phyloP scores from a whole-genome alignment of 2,797 vertebrate species.

The Chrysocyon brachyurus region DNA sequence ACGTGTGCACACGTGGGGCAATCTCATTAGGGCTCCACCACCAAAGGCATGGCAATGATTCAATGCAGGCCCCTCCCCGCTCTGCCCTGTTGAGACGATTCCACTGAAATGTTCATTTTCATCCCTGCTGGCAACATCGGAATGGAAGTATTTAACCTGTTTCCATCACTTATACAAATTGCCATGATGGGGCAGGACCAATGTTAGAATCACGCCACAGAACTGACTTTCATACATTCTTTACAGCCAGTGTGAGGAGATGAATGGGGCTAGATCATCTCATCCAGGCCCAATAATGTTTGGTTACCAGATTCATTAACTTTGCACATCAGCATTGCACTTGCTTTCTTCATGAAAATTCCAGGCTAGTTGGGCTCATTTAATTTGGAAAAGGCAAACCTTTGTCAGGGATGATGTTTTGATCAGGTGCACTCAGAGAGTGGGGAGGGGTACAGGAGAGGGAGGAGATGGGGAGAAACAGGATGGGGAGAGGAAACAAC shows the following conservation, averaged over 20 bases:
- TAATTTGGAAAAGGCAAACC: constrained; percentile 86
- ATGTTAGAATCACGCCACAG: constrained; percentile 86
- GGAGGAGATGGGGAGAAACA: constrained; percentile 79
- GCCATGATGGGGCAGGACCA: constrained; percentile 87
- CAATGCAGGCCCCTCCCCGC: constrained; percentile 84
- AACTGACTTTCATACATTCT: constrained; percentile 85
- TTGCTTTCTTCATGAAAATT: constrained; percentile 81
- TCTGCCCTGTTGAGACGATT: constrained; percentile 85
- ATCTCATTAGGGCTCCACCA: constrained; percentile 85
- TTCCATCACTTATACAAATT: constrained; percentile 90
- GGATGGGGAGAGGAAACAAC: constrained; percentile 72
- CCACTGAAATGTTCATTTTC: constrained; percentile 88
- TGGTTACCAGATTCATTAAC: constrained; percentile 86
- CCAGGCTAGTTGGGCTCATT: constrained; percentile 85
- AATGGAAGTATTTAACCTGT: constrained; percentile 90
- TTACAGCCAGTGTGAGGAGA: constrained; percentile 81
- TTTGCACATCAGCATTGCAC: constrained; percentile 81
- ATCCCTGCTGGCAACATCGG: constrained; percentile 88
- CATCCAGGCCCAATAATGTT: constrained; percentile 83
- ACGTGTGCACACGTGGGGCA: constrained; percentile 61
- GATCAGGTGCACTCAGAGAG: constrained; percentile 85
- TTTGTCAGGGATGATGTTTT: constrained; percentile 87
- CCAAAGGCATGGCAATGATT: constrained; percentile 84
- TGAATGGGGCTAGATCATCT: constrained; percentile 84
- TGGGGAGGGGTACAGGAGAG: constrained; percentile 45